A percentile compares a stretch with the other conserved stretches of the same genome.
Conservation (phyloP, 1,140 invertebrate genomes). For the Bicyclus anynana region DNA sequence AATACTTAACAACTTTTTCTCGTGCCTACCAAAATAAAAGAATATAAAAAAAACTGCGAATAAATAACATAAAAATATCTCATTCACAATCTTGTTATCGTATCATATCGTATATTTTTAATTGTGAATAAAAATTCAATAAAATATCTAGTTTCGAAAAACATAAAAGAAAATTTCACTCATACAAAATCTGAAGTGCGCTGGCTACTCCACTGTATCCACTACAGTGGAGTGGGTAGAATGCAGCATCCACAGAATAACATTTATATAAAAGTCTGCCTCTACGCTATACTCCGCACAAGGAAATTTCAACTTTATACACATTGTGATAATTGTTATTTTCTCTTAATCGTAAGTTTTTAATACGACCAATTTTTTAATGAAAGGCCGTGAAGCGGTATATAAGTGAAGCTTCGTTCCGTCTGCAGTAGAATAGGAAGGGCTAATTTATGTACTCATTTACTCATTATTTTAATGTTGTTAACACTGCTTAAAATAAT, state of each 20-base stretch:
- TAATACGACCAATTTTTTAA: slow-evolving; percentile 38
- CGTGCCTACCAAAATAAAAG: too few relatives aligned
- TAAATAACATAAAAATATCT: too few relatives aligned
- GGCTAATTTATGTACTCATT: neutral
- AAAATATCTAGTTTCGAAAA: slow-evolving; percentile 9
- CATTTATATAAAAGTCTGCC: slow-evolving; percentile 37
- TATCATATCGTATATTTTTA: too few relatives aligned
- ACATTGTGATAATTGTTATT: slow-evolving; percentile 15
- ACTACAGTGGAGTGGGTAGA: slow-evolving; percentile 48
- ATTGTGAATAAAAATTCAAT: too few relatives aligned
- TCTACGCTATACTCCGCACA: slow-evolving; percentile 5
- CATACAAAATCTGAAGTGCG: slow-evolving; percentile 42
- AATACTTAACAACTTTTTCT: too few relatives aligned
- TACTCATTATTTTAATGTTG: neutral
- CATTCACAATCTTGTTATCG: too few relatives aligned
- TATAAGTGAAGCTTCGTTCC: slow-evolving; percentile 63
- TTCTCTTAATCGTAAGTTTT: slow-evolving; percentile 19
- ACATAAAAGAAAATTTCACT: slow-evolving; percentile 19
- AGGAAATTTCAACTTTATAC: slow-evolving; percentile 21
- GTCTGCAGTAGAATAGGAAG: slow-evolving; percentile 45
- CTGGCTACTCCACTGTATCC: slow-evolving; percentile 49
- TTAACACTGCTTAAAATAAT: too few relatives aligned
- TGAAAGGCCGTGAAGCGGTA: slow-evolving; percentile 44
- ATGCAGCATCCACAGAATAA: slow-evolving; percentile 52
- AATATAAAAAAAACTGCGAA: too few relatives aligned